Conservation (phyloP, 2,113 vertebrate species). For the Clarias macrocephalus region DNA sequence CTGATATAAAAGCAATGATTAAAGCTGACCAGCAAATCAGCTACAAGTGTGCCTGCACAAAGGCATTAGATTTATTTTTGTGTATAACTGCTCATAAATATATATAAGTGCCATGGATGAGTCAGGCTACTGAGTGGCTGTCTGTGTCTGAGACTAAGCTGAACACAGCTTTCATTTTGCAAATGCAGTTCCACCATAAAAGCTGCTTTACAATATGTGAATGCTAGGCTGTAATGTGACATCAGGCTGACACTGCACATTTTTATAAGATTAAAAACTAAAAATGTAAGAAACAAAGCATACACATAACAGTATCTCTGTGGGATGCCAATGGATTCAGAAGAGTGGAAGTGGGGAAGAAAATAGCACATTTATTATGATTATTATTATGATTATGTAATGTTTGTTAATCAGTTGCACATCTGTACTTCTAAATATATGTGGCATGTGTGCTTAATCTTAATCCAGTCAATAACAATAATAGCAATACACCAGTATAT, state of each 20-base stretch:
- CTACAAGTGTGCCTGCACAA: slow-evolving; percentile 38
- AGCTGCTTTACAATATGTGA: neutral
- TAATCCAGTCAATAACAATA: neutral
- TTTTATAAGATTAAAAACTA: neutral
- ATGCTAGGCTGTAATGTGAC: neutral
- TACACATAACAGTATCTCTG: neutral
- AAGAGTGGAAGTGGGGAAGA: neutral
- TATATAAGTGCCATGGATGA: slow-evolving; percentile 36
- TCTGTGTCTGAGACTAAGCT: slow-evolving; percentile 36
- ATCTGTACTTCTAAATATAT: neutral
- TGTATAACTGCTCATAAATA: slow-evolving; percentile 54
- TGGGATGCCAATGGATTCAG: neutral
- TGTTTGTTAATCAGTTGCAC: neutral
- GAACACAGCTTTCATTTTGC: slow-evolving; percentile 37
- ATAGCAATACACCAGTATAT: neutral
- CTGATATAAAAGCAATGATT: slow-evolving; percentile 21
- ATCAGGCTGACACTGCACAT: neutral
- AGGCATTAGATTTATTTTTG: slow-evolving; percentile 48
- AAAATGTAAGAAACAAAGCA: neutral
- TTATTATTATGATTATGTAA: neutral
- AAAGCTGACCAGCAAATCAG: neutral
- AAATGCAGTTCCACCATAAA: neutral
- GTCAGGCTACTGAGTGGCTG: slow-evolving; percentile 34
- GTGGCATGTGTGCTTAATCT: neutral
- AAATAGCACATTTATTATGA: neutral